Conservation (phyloP, 2,888 invertebrate genomes). For the Sclerodermus sp. region DNA sequence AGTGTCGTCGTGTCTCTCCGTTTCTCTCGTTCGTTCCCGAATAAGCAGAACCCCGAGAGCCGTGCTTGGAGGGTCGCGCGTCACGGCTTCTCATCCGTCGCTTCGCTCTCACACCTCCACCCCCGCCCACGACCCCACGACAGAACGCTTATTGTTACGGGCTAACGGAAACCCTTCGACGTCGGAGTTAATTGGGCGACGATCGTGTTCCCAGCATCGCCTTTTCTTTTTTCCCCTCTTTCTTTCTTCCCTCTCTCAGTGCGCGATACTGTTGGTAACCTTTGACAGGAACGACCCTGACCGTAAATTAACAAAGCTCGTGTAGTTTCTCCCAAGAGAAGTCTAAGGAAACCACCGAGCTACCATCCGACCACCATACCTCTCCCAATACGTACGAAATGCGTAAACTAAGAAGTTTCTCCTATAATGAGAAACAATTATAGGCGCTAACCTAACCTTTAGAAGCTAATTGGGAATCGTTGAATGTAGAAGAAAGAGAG, state of each 20-base stretch:
- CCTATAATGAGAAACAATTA: too few species aligned
- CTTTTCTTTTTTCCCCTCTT: background rate
- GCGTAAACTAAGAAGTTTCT: too few species aligned
- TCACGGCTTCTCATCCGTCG: constrained; percentile 26
- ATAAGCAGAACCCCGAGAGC: background rate
- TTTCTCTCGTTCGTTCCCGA: constrained; percentile 27
- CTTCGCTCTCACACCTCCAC: constrained; percentile 36
- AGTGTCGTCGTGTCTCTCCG: constrained; percentile 42
- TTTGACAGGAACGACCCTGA: constrained; percentile 24
- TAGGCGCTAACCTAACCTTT: too few species aligned
- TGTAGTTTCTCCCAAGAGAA: background rate
- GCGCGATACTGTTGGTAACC: too few species aligned
- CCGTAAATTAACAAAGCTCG: constrained; percentile 28
- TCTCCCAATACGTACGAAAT: too few species aligned
- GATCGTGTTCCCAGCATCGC: constrained; percentile 32
- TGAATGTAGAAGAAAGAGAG: too few species aligned
- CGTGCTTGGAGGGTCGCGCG: background rate
- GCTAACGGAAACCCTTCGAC: constrained; percentile 42
- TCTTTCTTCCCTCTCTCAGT: too few species aligned
- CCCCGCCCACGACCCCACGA: constrained; percentile 5
- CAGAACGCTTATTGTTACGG: constrained; percentile 42
- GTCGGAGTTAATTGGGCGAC: constrained; percentile 50
- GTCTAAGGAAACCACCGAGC: too few species aligned
- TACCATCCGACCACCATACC: too few species aligned
- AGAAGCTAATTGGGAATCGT: too few species aligned